Evolutionary conservation across 2,797 vertebrate species (phyloP), one percentile per base, ranked within the genome.

Genomic region (Pangasius mekongensis): DNA sequence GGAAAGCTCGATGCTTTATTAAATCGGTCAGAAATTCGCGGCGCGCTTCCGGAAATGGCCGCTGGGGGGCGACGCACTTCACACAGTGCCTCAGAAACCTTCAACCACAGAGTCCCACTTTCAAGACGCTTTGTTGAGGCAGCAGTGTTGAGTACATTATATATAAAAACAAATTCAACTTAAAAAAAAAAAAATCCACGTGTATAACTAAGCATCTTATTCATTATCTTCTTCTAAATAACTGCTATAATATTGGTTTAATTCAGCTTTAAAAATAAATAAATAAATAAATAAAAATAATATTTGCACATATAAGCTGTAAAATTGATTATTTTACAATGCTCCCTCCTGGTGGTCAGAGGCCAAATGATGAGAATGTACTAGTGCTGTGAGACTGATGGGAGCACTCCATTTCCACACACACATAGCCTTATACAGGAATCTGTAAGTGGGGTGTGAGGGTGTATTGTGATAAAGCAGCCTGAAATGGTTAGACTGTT

Each of bases 31-130:
- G 49, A 86, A 86, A 78, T 7, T 36, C 18, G 11, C 33, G 7
- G 16, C 88, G 91, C 84, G 83, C 60, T 91, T 89, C 47, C 20
- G 0, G 0, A 0, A 0, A 0, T 0, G 81, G 60, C 80, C 95
- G 80, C 90, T 20, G 93, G 95, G 94, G 92, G 95, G 83, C 93
- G 93, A 93, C 96, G 93, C 90, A 92, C 91, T 54, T 93, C 95
- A 94, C 93, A 92, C 89, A 87, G 87, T 80, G 33, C 83, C 47
- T 14, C 27, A 18, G 71, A 82, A 11, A 24, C 3, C 39, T 81
- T 49, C 16, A 66, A 49, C 54, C n/a, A 66, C 6, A 87, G 33
- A 82, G 49, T 86, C 67, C 18, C 73, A 73, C 22, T 76, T 76
- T 47, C 6, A 62, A 60, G 47, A 67, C 9, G 47, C 64, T 84